These are phyloP conservation scores for Elmis aenea DNA, from an alignment of 2,888 invertebrate genomes.

Conservation along the genomic window DNA sequence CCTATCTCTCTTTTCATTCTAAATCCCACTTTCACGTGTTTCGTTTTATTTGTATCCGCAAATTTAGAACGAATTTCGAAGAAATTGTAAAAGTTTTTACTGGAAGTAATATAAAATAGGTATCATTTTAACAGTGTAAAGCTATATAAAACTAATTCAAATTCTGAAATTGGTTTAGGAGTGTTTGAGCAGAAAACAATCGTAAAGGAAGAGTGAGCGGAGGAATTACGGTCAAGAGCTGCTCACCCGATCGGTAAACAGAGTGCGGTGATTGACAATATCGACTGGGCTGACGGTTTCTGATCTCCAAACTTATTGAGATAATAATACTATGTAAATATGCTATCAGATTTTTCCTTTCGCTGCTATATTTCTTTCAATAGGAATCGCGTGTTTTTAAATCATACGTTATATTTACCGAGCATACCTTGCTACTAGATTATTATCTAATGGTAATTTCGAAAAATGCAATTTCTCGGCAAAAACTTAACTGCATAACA, in stretches of 20 bases:
- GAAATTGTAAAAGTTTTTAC: too few relatives aligned
- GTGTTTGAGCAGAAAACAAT: conserved; percentile 31
- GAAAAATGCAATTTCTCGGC: too few relatives aligned
- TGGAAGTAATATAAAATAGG: neutral
- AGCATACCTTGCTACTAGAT: too few relatives aligned
- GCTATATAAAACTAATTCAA: conserved; percentile 21
- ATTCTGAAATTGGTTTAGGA: conserved; percentile 21
- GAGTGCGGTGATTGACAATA: conserved; percentile 41
- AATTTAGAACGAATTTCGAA: too few relatives aligned
- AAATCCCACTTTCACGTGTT: too few relatives aligned
- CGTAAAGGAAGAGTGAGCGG: conserved; percentile 21
- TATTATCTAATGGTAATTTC: too few relatives aligned
- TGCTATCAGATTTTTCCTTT: conserved; percentile 9
- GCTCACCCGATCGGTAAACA: conserved; percentile 35
- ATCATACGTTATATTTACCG: too few relatives aligned
- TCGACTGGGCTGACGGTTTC: conserved; percentile 30
- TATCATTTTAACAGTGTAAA: conserved; percentile 17
- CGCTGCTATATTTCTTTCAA: too few relatives aligned
- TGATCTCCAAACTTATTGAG: conserved; percentile 37
- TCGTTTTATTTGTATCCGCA: too few relatives aligned
- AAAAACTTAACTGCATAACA: too few relatives aligned
- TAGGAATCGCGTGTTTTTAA: too few relatives aligned
- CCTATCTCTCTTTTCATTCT: too few relatives aligned
- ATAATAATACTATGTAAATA: conserved; percentile 42
- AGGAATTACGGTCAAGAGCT: conserved; percentile 34